phyloP scores from a whole-genome alignment of 2,888 invertebrate genomes.

The Campoplex capitator region DNA sequence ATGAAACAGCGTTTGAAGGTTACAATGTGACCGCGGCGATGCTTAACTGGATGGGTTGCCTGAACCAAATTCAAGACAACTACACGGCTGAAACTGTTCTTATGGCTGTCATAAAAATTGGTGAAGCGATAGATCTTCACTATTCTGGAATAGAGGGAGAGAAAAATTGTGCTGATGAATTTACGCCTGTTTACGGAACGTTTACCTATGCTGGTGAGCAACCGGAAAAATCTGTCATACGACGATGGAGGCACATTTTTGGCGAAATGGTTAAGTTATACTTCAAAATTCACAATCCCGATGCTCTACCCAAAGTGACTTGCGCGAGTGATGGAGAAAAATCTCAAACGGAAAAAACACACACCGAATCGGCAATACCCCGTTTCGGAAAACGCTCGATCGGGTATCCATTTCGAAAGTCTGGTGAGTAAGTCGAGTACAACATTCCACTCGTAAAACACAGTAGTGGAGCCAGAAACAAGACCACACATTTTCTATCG shows the following conservation, averaged over 20 bases:
- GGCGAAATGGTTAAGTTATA: slow-evolving; percentile 17
- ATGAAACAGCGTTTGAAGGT: too few species aligned
- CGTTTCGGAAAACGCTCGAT: slow-evolving; percentile 33
- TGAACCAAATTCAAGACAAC: not conserved
- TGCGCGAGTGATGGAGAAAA: not conserved
- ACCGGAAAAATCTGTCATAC: slow-evolving; percentile 11
- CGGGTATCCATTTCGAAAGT: slow-evolving; percentile 13
- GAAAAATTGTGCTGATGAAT: not conserved
- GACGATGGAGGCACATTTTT: slow-evolving; percentile 44
- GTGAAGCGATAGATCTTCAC: slow-evolving; percentile 12
- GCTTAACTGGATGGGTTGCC: not conserved
- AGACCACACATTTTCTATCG: slow-evolving; percentile 23
- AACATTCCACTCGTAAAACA: not conserved
- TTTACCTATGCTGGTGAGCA: slow-evolving; percentile 15
- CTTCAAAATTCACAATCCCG: slow-evolving; percentile 34
- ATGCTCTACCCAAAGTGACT: not conserved
- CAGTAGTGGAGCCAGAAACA: slow-evolving; percentile 7
- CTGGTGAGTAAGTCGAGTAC: slow-evolving; percentile 37
- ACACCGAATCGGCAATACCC: not conserved
- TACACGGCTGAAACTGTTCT: not conserved
- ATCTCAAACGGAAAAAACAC: slow-evolving; percentile 1
- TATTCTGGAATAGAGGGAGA: not conserved
- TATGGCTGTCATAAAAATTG: not conserved
- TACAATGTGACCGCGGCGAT: too few species aligned
- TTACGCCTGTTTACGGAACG: slow-evolving; percentile 1